Conservation (phyloP, 1,140 invertebrate species). For the Eueides isabella region DNA sequence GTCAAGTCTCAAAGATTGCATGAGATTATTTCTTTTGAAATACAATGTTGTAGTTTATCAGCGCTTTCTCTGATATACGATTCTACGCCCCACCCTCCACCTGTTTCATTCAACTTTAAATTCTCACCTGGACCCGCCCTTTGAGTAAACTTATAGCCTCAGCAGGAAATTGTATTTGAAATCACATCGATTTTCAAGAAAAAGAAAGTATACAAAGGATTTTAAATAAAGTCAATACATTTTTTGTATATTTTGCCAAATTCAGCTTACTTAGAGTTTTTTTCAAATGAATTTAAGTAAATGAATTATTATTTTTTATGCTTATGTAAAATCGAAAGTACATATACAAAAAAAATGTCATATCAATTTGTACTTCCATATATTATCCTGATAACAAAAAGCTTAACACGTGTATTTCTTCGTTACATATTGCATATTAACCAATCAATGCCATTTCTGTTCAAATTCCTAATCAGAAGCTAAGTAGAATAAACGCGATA, state of each 20-base stretch:
- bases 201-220: background rate
- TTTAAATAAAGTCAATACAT: background rate
- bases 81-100: conserved; percentile 58
- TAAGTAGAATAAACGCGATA: conserved; percentile 59
- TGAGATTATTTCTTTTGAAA: conserved; percentile 29
- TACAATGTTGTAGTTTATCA: conserved; percentile 34
- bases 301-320: too few relatives aligned
- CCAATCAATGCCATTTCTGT: background rate
- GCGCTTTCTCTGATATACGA: conserved; percentile 63
- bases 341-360: too few relatives aligned
- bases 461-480: background rate
- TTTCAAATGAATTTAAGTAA: too few relatives aligned
- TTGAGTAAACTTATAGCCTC: conserved; percentile 67
- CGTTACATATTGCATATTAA: too few relatives aligned
- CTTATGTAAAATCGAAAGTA: too few relatives aligned
- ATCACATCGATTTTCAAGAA: conserved; percentile 11
- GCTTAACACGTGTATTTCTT: too few relatives aligned
- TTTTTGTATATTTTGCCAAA: too few relatives aligned
- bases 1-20: conserved; percentile 1
- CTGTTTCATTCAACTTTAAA: conserved; percentile 76
- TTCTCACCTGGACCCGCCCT: conserved; percentile 71
- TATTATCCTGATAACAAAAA: too few relatives aligned
- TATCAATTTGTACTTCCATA: too few relatives aligned
- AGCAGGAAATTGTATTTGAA: conserved; percentile 5
- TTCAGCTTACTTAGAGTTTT: too few relatives aligned